Evolutionary conservation across 2,113 vertebrate species (phyloP).

Genomic region (Martes martes): DNA sequence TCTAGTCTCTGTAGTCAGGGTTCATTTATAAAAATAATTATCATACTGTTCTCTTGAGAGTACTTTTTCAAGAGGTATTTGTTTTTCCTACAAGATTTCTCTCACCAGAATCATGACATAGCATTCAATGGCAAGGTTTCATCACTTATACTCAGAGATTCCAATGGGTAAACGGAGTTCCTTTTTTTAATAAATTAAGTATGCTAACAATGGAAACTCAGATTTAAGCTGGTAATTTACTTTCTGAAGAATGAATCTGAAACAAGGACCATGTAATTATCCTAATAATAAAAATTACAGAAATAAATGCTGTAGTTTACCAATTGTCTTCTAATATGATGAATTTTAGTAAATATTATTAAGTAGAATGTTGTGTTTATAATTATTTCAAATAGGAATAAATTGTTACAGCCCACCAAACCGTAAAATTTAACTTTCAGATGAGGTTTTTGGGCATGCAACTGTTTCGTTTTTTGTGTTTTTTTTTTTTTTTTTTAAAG

Average conservation of each 20-base stretch:
- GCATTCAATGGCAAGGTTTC: conserved; percentile 57
- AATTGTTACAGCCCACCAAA: background rate
- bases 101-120: conserved; percentile 46
- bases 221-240: conserved; percentile 71
- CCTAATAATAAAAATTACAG: conserved; percentile 21
- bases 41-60: conserved; percentile 41
- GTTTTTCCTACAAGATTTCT: conserved; percentile 47
- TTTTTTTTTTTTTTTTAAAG: background rate
- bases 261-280: conserved; percentile 68
- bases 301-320: conserved; percentile 20
- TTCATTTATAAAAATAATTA: conserved; percentile 66
- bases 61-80: conserved; percentile 60
- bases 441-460: background rate
- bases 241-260: conserved; percentile 68
- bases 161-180: conserved; percentile 36
- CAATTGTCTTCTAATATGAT: conserved; percentile 17
- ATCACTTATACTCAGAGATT: conserved; percentile 60
- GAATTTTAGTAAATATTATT: conserved; percentile 39
- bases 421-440: background rate
- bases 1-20: background rate
- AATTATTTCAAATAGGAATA: conserved; percentile 24
- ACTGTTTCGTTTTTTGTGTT: background rate
- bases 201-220: conserved; percentile 37
- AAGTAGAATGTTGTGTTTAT: background rate
- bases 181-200: conserved; percentile 41